phyloP scores from a whole-genome alignment of 2,113 vertebrate genomes.

The Lethenteron camtschaticum region DNA sequence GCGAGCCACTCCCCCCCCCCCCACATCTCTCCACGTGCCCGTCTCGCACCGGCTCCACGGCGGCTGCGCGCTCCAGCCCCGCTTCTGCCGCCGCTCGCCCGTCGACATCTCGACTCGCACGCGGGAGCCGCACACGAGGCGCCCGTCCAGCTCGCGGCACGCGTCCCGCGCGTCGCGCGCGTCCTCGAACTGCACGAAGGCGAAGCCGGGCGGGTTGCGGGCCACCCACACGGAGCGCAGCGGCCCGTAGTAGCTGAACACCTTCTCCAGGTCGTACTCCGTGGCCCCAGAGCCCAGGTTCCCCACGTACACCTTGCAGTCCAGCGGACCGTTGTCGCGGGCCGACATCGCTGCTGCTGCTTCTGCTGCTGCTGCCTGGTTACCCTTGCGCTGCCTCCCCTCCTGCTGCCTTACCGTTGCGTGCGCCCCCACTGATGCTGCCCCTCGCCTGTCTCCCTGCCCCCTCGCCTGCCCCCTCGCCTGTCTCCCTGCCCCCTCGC shows the following conservation, averaged over 20 bases:
- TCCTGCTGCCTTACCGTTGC: slow-evolving; percentile 16
- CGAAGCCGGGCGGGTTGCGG: slow-evolving; percentile 58
- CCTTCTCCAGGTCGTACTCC: slow-evolving; percentile 54
- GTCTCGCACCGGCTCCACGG: neutral
- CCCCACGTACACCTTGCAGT: slow-evolving; percentile 56
- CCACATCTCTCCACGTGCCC: neutral
- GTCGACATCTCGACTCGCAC: slow-evolving; percentile 51
- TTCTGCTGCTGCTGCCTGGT: slow-evolving; percentile 10
- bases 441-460: no score
- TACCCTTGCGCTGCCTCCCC: slow-evolving; percentile 10
- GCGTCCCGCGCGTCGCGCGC: slow-evolving; percentile 46
- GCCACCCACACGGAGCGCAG: slow-evolving; percentile 62
- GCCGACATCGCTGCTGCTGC: slow-evolving; percentile 11
- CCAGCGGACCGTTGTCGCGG: slow-evolving; percentile 13
- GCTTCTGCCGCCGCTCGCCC: slow-evolving; percentile 34
- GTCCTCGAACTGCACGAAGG: slow-evolving; percentile 52
- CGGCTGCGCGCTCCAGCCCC: slow-evolving; percentile 2
- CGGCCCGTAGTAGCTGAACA: slow-evolving; percentile 57
- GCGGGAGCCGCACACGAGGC: slow-evolving; percentile 31
- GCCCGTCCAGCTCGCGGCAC: slow-evolving; percentile 37
- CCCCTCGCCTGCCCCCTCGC: no score
- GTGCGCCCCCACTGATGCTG: neutral
- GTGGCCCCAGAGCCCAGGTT: slow-evolving; percentile 56
- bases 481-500: no score
- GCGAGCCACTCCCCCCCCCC: neutral